Evolutionary conservation across 2,797 vertebrate genomes (phyloP), one percentile per base, ranked within the genome.

Genomic region (Valencia hispanica): DNA sequence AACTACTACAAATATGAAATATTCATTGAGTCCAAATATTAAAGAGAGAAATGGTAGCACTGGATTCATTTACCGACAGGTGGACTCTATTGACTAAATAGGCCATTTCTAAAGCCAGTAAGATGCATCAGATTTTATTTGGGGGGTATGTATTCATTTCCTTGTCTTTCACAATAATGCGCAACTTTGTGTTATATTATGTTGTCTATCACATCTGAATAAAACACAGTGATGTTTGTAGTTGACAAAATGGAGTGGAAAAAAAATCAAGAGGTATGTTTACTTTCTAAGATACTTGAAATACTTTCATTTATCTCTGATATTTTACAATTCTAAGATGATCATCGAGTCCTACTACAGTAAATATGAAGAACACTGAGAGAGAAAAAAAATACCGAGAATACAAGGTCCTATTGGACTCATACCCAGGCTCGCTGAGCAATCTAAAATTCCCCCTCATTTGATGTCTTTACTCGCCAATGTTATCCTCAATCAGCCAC

Each of bases 391-490:
- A 59, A 59, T 70, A 78, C 81, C 74, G 1, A 20, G 32, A 47
- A 51, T 72, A 73, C n/a, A 78, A 86, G 71, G 68, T 86, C 72
- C 51, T 71, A n/a, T 30, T 83, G 80, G 78, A 81, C 57, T 73
- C 53, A 27, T 79, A 72, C 57, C 70, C 61, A 63, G 48, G 36
- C 72, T 70, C 70, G n/a, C 47, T 14, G 55, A 51, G 53, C 32
- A 68, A 65, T 51, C 63, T 72, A 30, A 70, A 36, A 70, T 74
- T 32, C 43, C 55, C 47, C 65, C 79, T 80, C 69, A 48, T 75
- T 57, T 86, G 82, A 87, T 84, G 85, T 88, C 88, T 89, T 69
- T 75, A 76, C 51, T 82, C 74, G 48, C 77, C 79, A 77, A 85
- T 84, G 74, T 70, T 78, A 78, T 83, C 66, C 75, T 81, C 68